Conservation (phyloP, 2,113 vertebrate species). For the Sinocyclocheilus grahami region DNA sequence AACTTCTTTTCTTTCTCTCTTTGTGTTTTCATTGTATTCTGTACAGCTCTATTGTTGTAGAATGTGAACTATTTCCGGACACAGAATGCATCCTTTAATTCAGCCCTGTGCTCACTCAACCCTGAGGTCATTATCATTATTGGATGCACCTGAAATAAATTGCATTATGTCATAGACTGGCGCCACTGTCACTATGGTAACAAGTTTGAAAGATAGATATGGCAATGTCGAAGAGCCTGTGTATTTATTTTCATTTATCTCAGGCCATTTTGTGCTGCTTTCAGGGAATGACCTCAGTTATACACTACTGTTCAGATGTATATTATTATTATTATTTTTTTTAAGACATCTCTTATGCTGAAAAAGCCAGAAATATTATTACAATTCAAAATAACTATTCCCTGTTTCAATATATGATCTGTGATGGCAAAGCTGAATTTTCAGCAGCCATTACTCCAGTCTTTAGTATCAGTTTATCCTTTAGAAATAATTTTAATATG, state of each 20-base stretch:
- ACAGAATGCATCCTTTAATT: constrained; percentile 1
- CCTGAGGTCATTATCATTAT: constrained; percentile 15
- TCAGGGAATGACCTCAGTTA: neutral
- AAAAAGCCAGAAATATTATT: neutral
- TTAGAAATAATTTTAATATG: neutral
- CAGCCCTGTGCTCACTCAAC: neutral
- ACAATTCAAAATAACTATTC: neutral
- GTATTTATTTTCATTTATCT: constrained; percentile 59
- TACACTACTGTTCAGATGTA: neutral
- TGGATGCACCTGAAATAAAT: constrained; percentile 43
- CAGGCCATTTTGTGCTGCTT: constrained; percentile 39
- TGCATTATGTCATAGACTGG: constrained; percentile 50
- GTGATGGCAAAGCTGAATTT: neutral
- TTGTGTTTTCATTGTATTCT: neutral
- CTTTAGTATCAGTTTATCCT: neutral
- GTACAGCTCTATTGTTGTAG: neutral
- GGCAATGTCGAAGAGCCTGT: neutral
- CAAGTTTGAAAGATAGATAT: neutral
- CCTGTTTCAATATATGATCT: neutral
- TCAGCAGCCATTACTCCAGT: neutral
- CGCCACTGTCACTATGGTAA: constrained; percentile 31
- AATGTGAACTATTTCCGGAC: neutral
- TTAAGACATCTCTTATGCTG: neutral
- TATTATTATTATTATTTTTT: too few relatives aligned
- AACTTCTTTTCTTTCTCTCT: neutral